Conservation (phyloP, 2,888 invertebrate genomes). For the Drosophila putrida region DNA sequence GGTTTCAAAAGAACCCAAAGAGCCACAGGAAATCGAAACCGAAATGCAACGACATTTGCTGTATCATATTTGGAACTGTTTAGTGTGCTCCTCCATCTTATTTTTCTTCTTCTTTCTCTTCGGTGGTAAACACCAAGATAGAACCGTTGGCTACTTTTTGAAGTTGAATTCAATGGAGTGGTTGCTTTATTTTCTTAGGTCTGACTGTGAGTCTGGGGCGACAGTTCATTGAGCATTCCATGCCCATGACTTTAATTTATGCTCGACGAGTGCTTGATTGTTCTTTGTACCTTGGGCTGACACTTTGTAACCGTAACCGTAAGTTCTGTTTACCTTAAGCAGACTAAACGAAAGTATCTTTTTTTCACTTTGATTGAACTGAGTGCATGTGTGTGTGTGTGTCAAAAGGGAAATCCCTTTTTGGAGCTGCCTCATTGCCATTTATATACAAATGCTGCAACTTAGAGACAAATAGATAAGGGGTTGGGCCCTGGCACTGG, state of each 20-base stretch:
- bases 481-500: constrained; percentile 56
- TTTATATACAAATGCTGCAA: constrained; percentile 67
- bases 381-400: constrained; percentile 31
- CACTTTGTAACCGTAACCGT: constrained; percentile 47
- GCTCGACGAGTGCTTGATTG: constrained; percentile 57
- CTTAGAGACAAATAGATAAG: constrained; percentile 59
- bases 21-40: constrained; percentile 34
- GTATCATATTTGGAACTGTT: constrained; percentile 15
- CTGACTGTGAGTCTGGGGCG: constrained; percentile 7
- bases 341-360: constrained; percentile 72
- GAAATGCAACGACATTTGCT: constrained; percentile 25
- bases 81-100: constrained; percentile 6
- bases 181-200: background rate
- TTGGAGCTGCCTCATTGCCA: constrained; percentile 54
- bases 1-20: constrained; percentile 8
- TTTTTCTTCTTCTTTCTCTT: background rate
- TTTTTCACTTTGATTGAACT: constrained; percentile 51
- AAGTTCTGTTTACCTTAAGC: constrained; percentile 50
- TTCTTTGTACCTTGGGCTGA: constrained; percentile 42
- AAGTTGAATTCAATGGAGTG: constrained; percentile 24
- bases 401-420: constrained; percentile 81
- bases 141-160: constrained; percentile 55
- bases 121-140: constrained; percentile 13
- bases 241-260: constrained; percentile 68
- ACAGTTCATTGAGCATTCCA: constrained; percentile 66